Conservation (phyloP, 2,888 invertebrate genomes). For the Aromia moschata region DNA sequence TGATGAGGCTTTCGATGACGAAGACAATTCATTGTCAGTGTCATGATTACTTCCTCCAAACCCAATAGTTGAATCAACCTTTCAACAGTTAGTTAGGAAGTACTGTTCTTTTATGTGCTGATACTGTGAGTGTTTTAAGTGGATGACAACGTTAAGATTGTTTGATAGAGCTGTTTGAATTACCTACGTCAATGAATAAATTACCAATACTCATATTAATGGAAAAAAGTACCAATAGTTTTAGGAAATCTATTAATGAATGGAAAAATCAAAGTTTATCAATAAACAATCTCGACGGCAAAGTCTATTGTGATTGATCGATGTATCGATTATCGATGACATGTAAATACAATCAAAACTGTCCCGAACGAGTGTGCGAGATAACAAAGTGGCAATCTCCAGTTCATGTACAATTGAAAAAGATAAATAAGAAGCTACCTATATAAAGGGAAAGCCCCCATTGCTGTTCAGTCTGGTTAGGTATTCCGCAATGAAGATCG, state of each 20-base stretch:
- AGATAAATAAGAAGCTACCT: neutral
- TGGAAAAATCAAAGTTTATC: neutral
- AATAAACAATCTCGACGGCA: neutral
- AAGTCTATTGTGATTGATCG: neutral
- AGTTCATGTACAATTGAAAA: neutral
- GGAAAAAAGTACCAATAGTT: constrained; percentile 19
- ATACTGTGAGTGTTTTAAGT: too few relatives aligned
- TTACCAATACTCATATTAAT: constrained; percentile 15
- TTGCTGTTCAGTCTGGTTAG: neutral
- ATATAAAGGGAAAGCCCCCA: neutral
- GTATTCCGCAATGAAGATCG: neutral
- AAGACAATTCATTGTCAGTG: neutral
- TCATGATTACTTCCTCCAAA: neutral
- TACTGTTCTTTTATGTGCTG: constrained; percentile 13
- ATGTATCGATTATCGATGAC: neutral
- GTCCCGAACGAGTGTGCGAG: neutral
- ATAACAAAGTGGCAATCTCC: neutral
- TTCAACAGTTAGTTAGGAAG: constrained; percentile 4
- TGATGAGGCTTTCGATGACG: neutral
- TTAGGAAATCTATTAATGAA: constrained; percentile 19
- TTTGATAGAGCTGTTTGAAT: constrained; percentile 16
- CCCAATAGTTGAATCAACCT: neutral
- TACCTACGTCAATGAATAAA: neutral
- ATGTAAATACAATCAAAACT: neutral
- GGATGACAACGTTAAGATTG: constrained; percentile 10